Conservation (phyloP, 2,797 vertebrate genomes). For the Sebastes jordani region DNA sequence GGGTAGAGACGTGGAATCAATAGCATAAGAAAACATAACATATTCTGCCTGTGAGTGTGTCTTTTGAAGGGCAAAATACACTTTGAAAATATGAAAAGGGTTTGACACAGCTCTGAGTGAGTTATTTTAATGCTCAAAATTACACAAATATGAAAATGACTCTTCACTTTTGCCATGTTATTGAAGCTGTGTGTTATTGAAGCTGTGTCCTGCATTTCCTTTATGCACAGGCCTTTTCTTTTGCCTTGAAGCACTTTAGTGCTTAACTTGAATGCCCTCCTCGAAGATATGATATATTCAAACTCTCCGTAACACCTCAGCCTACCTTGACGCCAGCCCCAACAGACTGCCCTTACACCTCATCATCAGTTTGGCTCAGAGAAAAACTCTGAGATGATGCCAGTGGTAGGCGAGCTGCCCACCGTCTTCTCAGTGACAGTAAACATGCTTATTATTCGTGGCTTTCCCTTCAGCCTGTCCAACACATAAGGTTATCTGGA, state of each 20-base stretch:
- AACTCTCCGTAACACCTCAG: neutral
- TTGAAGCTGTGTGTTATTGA: neutral
- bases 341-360: constrained; percentile 55
- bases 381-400: constrained; percentile 38
- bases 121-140: constrained; percentile 18
- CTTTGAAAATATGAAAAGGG: constrained; percentile 31
- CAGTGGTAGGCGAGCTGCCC: constrained; percentile 28
- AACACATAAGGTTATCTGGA: constrained; percentile 66
- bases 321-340: constrained; percentile 31
- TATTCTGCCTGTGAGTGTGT: constrained; percentile 30
- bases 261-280: constrained; percentile 20
- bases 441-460: constrained; percentile 55
- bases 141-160: constrained; percentile 56
- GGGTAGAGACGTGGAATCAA: constrained; percentile 65
- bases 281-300: constrained; percentile 36
- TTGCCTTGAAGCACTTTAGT: constrained; percentile 56
- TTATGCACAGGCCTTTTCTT: constrained; percentile 2
- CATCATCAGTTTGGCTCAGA: constrained; percentile 60
- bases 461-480: constrained; percentile 42
- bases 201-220: neutral
- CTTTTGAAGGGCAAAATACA: constrained; percentile 38
- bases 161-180: neutral
- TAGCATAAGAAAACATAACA: constrained; percentile 64
- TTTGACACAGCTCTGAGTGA: neutral
- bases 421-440: constrained; percentile 41